These are phyloP conservation scores for Drosophila ironensis DNA, from an alignment of 1,140 invertebrate species.

Conservation along the genomic window DNA sequence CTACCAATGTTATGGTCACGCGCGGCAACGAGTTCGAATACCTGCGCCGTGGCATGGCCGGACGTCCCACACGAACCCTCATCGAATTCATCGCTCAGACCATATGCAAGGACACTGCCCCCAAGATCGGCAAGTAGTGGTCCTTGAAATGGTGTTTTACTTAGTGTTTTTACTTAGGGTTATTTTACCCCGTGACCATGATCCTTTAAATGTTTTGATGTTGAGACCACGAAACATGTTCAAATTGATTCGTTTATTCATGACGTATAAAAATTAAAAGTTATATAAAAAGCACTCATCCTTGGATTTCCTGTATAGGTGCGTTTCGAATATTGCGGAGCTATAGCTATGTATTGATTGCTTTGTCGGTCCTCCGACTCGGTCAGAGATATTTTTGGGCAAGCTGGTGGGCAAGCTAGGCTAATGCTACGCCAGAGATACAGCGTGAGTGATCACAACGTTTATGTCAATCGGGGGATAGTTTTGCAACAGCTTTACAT, in stretches of 20 bases:
- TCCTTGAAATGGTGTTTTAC: background rate
- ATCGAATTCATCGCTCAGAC: constrained; percentile 87
- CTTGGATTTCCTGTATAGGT: constrained; percentile 16
- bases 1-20: constrained; percentile 75
- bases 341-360: constrained; percentile 46
- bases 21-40: constrained; percentile 83
- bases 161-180: background rate
- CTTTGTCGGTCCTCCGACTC: constrained; percentile 20
- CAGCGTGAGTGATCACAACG: constrained; percentile 70
- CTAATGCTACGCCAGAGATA: constrained; percentile 56
- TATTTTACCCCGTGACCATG: constrained; percentile 32
- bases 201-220: constrained; percentile 12
- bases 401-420: constrained; percentile 1
- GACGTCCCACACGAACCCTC: constrained; percentile 91
- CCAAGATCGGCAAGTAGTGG: constrained; percentile 56
- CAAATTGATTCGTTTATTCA: constrained; percentile 60
- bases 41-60: constrained; percentile 86
- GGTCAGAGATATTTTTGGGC: background rate
- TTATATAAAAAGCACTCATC: constrained; percentile 50
- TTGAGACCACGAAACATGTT: constrained; percentile 29
- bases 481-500: constrained; percentile 96
- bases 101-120: constrained; percentile 78
- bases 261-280: constrained; percentile 55
- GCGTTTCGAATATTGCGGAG: constrained; percentile 9
- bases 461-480: constrained; percentile 89